These are phyloP conservation scores for Myotis brandtii DNA, from an alignment of 2,113 vertebrate species.

Conservation along the genomic window DNA sequence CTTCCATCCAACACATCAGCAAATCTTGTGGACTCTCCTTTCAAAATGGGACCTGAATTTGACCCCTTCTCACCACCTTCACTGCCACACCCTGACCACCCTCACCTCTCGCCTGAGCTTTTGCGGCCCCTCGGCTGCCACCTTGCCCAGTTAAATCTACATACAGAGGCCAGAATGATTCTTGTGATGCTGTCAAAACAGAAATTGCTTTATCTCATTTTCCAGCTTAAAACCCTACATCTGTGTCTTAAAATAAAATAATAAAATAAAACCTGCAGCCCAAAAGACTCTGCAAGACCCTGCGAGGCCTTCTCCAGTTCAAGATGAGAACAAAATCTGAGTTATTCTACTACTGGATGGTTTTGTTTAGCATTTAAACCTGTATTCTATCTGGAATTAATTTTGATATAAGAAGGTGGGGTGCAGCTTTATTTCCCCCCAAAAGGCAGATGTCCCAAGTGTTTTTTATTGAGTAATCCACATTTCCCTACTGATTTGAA, in stretches of 20 bases:
- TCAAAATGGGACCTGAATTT: not conserved
- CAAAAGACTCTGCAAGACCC: not conserved
- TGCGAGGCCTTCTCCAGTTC: not conserved
- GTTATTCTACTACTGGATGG: not conserved
- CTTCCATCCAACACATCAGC: not conserved
- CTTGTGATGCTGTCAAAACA: not conserved
- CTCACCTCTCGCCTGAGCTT: not conserved
- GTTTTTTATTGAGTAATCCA: slow-evolving; percentile 8
- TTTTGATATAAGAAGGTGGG: not conserved
- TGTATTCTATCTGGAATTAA: slow-evolving; percentile 30
- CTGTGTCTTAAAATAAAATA: not conserved
- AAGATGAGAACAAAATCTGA: not conserved
- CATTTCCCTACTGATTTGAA: slow-evolving; percentile 16
- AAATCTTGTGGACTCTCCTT: not conserved
- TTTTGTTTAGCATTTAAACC: not conserved
- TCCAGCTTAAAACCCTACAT: not conserved
- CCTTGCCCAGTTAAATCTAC: not conserved
- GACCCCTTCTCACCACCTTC: not conserved
- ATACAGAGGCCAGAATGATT: not conserved
- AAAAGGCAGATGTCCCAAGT: slow-evolving; percentile 35
- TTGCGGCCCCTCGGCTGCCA: not conserved
- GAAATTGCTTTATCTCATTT: not conserved
- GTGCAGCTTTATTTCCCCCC: not conserved
- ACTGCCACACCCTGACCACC: not conserved
- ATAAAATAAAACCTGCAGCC: not conserved